Base-by-base conservation (phyloP, 2,113 vertebrate species). In the Clarias macrocephalus region DNA sequence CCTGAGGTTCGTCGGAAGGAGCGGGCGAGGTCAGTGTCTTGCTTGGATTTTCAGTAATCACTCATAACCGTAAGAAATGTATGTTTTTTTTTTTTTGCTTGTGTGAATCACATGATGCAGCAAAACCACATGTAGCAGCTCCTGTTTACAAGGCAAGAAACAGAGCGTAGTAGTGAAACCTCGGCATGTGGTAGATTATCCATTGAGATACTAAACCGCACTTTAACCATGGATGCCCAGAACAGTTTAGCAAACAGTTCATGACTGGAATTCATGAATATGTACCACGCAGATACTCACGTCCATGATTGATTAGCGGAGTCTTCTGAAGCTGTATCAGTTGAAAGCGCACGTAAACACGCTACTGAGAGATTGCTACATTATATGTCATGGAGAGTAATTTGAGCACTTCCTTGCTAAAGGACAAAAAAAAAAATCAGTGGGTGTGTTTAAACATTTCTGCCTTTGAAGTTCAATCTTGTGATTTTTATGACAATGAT, bases 1-100 rank as follows among this genome's bases (percentile, higher is more conserved):
- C 94, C 95, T 99, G 85, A 96, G 98, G 93, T 99, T 99, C 90
- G 96, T 99, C 85, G 98, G 98, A 85, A 96, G 98, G 91, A 99
- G 98, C 86, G 98, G 98, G 92, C 95, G 98, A 99, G 98, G 98
- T 99, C 94, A 89, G 95, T 91, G 8, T 52, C 75, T 84, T 75
- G 42, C 21, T 81, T 82, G 57, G 59, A 65, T 83, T 81, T 81
- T 54, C 52, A 66, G 76, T 81, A 76, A 88, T 80, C 80, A 62
- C 80, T 70, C 77, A 73, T 60, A 83, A 54, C 80, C 54, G 13
- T 42, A 33, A 28, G 84, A 62, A 59, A 81, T 60, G 2, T 42
- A 63, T 48, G 48, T 48, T 13, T 19, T 16, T 59, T 52, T 84
- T 86, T 85, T 88, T 56, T 48, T 37, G 52, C 21, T 66, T 56